Conservation (phyloP, 2,113 vertebrate genomes). For the Cryptotis parvus region DNA sequence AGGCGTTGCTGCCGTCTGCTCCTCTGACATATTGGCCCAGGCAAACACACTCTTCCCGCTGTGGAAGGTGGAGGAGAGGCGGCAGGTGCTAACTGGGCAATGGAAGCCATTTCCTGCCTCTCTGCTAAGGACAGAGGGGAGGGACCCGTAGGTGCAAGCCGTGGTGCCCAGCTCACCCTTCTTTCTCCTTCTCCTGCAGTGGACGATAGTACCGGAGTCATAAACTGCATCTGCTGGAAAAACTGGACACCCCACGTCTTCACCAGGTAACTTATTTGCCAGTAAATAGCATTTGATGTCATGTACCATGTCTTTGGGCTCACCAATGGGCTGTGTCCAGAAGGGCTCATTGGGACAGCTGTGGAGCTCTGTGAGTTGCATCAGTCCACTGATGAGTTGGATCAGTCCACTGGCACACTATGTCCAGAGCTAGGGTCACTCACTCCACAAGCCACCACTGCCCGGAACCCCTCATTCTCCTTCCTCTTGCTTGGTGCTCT, state of each 20-base stretch:
- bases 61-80: background rate
- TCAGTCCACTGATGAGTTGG: background rate
- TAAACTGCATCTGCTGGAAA: constrained; percentile 96
- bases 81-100: no score
- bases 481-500: background rate
- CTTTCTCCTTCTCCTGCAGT: constrained; percentile 86
- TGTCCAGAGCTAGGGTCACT: background rate
- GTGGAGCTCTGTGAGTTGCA: no score
- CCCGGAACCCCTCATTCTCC: background rate
- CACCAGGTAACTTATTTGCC: constrained; percentile 84
- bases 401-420: background rate
- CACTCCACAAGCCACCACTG: background rate
- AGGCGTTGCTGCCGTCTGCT: background rate
- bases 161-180: background rate
- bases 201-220: constrained; percentile 97
- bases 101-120: no score
- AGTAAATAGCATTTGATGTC: background rate
- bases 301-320: background rate
- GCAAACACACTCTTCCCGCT: constrained; percentile 12
- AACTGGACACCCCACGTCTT: constrained; percentile 58
- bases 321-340: background rate
- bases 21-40: background rate
- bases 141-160: background rate
- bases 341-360: background rate
- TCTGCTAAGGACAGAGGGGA: background rate